Percentiles rank a stretch among this genome's conserved stretches.
Conservation (phyloP, 2,888 invertebrate genomes). For the Lithophane ornitopus region DNA sequence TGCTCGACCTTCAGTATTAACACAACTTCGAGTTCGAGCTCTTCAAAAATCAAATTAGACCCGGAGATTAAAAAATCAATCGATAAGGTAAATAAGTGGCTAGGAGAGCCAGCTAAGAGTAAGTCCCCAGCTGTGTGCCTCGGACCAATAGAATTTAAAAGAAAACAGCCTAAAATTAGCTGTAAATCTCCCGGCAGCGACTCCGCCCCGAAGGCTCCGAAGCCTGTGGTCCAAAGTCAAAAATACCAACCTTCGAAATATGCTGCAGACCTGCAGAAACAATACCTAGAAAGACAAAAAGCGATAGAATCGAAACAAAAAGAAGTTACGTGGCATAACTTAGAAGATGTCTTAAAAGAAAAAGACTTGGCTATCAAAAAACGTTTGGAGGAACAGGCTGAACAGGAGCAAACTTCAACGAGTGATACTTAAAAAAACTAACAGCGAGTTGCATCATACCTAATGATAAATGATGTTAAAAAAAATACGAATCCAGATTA, state of each 20-base stretch:
- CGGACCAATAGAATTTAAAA: slow-evolving; percentile 70
- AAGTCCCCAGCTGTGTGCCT: slow-evolving; percentile 56
- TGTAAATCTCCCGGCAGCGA: slow-evolving; percentile 38
- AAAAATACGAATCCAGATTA: neutral
- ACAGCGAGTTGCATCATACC: slow-evolving; percentile 26
- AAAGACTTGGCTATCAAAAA: slow-evolving; percentile 63
- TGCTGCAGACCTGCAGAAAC: slow-evolving; percentile 69
- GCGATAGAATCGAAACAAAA: slow-evolving; percentile 5
- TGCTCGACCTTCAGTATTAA: slow-evolving; percentile 18
- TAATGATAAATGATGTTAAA: neutral
- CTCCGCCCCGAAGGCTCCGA: slow-evolving; percentile 28
- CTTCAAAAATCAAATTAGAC: slow-evolving; percentile 41
- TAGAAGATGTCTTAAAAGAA: slow-evolving; percentile 65
- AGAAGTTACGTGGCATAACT: slow-evolving; percentile 64
- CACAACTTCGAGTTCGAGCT: neutral
- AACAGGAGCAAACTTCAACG: neutral
- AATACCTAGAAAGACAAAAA: slow-evolving; percentile 65
- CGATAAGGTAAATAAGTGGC: slow-evolving; percentile 74
- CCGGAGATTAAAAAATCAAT: slow-evolving; percentile 70
- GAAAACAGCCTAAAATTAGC: slow-evolving; percentile 61
- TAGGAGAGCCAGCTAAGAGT: slow-evolving; percentile 55
- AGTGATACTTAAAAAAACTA: slow-evolving; percentile 14
- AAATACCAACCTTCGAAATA: slow-evolving; percentile 69
- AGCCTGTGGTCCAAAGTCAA: slow-evolving; percentile 19
- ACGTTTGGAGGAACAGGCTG: slow-evolving; percentile 2